phyloP scores from a whole-genome alignment of 30 jellyfish, hydroid and myxozoan genomes.

The Mastigias papua region DNA sequence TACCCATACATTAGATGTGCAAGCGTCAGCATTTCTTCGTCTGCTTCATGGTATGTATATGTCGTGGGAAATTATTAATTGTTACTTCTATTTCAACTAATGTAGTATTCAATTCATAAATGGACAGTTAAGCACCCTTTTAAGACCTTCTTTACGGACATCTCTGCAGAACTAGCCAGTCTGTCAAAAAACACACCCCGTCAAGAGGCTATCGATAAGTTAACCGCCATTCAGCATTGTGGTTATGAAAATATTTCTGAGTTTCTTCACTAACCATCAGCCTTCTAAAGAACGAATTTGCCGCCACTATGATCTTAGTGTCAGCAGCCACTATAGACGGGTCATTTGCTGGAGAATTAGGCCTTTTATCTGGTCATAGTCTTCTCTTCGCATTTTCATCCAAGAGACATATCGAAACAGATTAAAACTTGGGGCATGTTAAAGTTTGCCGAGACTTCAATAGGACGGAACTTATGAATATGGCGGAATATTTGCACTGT shows the following conservation, averaged over 20 bases:
- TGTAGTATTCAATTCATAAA: conserved; percentile 33
- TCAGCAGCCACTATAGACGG: too few relatives aligned
- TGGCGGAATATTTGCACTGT: too few relatives aligned
- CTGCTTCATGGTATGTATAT: conserved; percentile 24
- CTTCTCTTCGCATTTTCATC: too few relatives aligned
- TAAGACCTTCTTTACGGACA: conserved; percentile 27
- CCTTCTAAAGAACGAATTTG: too few relatives aligned
- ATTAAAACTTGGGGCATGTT: too few relatives aligned
- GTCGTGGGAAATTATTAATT: conserved; percentile 28
- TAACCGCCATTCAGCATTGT: conserved; percentile 48
- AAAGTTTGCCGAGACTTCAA: too few relatives aligned
- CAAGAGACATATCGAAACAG: too few relatives aligned
- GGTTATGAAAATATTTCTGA: not conserved
- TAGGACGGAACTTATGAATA: too few relatives aligned
- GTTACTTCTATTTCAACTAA: conserved; percentile 53
- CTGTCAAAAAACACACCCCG: conserved; percentile 69
- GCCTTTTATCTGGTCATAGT: too few relatives aligned
- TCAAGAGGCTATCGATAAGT: conserved; percentile 62
- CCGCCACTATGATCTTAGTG: too few relatives aligned
- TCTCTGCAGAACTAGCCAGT: conserved; percentile 25
- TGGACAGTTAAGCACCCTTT: conserved; percentile 6
- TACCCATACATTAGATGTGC: conserved; percentile 52
- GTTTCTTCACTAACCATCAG: too few relatives aligned
- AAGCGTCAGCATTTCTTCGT: conserved; percentile 43
- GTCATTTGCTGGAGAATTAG: too few relatives aligned